Base-by-base conservation (phyloP, 2,797 vertebrate genomes). In the Pantherophis vulpinus region DNA sequence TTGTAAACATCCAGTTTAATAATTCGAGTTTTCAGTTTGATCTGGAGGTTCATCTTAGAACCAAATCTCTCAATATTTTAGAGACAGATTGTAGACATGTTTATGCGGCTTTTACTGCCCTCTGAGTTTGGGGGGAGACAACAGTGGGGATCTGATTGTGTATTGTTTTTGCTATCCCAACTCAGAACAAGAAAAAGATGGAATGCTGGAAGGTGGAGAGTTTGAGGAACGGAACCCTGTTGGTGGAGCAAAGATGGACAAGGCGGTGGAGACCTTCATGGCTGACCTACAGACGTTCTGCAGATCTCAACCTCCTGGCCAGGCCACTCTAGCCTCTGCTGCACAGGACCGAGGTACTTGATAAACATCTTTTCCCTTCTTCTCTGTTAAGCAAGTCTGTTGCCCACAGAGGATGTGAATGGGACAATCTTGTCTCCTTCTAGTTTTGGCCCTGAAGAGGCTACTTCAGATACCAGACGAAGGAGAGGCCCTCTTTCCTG, bases 331-430 rank as follows among this genome's bases (percentile, higher is more conserved):
- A 20, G 98, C 98, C 29, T 95, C 89, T 93, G 95, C 92, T 0
- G 98, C 98, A 56, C 95, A 98, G 91, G 97, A 98, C 74, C 98
- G 98, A 98, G 98, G 99, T 99, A 93, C 94, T 94, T 89, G 92
- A 3, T 12, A 1, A 25, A 9, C 7, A 4, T 0, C 79, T 56
- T 51, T 2, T 2, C 23, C 9, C 29, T 25, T 55, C 37, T 29
- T n/a, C 25, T n/a, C 54, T 25, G 83, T 32, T 16, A 37, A 27
- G 1, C 60, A 27, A 37, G 27, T 51, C 18, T 2, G 0, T 23
- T 18, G 9, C 20, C 29, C 2, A 13, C 27, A 83, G 20, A 70
- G 63, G 37, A 16, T 4, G 42, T 10, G 7, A 86, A 79, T 4
- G 14, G 61, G 27, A 9, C 11, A 7, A 42, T 23, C 54, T 95